These are phyloP conservation scores for Calyptommatus sinebrachiatus DNA, from an alignment of 2,113 vertebrate species.

Conservation along the genomic window DNA sequence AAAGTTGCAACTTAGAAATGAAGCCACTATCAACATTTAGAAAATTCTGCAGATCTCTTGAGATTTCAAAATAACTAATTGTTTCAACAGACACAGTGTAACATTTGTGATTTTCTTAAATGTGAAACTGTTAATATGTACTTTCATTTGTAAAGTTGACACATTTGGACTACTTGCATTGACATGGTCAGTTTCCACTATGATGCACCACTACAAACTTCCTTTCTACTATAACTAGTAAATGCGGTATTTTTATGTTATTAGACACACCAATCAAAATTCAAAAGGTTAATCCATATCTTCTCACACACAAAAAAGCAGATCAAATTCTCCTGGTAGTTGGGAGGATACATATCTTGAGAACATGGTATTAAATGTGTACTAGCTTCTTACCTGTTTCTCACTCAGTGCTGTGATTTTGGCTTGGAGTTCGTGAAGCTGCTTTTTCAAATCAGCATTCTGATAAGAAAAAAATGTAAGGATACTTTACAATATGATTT, in stretches of 20 bases:
- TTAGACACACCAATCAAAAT: conserved; percentile 58
- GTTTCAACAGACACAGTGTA: conserved; percentile 1
- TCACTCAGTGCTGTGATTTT: conserved; percentile 99
- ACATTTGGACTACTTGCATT: conserved; percentile 13
- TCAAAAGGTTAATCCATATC: conserved; percentile 59
- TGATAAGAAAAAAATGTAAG: conserved; percentile 77
- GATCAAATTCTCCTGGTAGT: conserved; percentile 63
- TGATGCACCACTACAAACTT: conserved; percentile 50
- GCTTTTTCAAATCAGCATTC: conserved; percentile 99
- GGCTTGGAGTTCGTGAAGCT: conserved; percentile 98
- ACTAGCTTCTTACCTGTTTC: conserved; percentile 86
- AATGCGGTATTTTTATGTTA: conserved; percentile 27
- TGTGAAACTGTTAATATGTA: not conserved
- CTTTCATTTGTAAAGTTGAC: conserved; percentile 11
- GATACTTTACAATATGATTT: conserved; percentile 27
- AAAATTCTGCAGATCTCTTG: too few relatives aligned
- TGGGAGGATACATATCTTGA: conserved; percentile 64
- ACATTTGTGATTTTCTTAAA: not conserved
- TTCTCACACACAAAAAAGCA: conserved; percentile 63
- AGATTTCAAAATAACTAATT: not conserved
- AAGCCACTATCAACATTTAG: too few relatives aligned
- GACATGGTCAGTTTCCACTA: conserved; percentile 44
- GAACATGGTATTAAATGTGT: conserved; percentile 66
- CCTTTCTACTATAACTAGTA: not conserved
- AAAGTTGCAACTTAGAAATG: too few relatives aligned